Evolutionary conservation across 2,888 invertebrate genomes (phyloP).

Genomic region (Sinotaia quadrata): DNA sequence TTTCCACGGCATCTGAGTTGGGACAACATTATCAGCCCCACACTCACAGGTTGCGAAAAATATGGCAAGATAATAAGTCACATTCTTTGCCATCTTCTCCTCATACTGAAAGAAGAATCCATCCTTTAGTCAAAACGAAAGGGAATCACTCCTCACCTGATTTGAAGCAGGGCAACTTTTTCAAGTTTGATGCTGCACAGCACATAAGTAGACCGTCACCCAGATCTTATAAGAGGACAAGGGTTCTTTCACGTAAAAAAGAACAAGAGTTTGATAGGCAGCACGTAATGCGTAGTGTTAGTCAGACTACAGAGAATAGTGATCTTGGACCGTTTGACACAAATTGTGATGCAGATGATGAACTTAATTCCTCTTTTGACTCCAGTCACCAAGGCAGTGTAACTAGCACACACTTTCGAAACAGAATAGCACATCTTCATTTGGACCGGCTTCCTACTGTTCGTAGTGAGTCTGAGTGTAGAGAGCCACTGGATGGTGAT

Average conservation of each 20-base stretch:
- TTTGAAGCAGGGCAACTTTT: neutral
- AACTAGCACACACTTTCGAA: conserved; percentile 3
- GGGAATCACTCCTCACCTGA: conserved; percentile 6
- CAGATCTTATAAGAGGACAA: neutral
- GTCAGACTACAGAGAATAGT: conserved; percentile 30
- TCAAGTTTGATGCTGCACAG: neutral
- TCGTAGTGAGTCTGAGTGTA: conserved; percentile 26
- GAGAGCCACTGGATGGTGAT: neutral
- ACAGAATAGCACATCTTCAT: neutral
- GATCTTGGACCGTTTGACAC: conserved; percentile 45
- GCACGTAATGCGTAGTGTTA: conserved; percentile 17
- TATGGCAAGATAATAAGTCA: conserved; percentile 8
- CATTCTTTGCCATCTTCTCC: conserved; percentile 17
- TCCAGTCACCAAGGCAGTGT: conserved; percentile 43
- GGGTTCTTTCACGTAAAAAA: neutral
- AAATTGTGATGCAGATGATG: conserved; percentile 57
- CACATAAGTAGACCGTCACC: neutral
- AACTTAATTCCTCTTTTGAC: conserved; percentile 44
- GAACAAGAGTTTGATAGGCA: neutral
- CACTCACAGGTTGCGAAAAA: conserved; percentile 6
- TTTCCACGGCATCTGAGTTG: conserved; percentile 22
- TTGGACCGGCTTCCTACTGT: conserved; percentile 23
- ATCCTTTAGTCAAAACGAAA: conserved; percentile 7
- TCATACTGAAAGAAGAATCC: neutral
- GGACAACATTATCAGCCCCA: conserved; percentile 8